Percentiles rank a stretch among this genome's conserved stretches.
These are phyloP conservation scores for Holothuria glaberrima DNA, from an alignment of 35 echinoderm and acorn worm species.

Conservation along the genomic window DNA sequence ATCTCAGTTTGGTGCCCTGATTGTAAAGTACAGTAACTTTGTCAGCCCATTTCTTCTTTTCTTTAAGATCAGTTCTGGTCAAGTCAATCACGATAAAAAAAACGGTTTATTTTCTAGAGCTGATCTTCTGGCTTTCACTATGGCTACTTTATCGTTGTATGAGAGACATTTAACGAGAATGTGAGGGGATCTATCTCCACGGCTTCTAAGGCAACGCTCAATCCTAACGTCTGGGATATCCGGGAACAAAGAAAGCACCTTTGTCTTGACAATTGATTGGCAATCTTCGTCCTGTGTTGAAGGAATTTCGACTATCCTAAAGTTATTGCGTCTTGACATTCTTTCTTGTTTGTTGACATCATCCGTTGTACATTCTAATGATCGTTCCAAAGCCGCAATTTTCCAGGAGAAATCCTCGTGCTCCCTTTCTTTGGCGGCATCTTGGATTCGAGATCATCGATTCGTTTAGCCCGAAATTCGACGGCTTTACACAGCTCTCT, in stretches of 20 bases:
- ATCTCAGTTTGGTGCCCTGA: conserved; percentile 8
- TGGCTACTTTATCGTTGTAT: no score
- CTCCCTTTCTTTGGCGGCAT: neutral
- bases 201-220: neutral
- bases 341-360: no score
- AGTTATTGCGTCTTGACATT: conserved; percentile 8
- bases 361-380: no score
- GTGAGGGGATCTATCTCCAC: neutral
- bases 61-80: neutral
- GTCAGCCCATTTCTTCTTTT: conserved; percentile 37
- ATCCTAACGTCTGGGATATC: neutral
- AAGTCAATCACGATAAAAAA: neutral
- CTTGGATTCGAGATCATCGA: neutral
- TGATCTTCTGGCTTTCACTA: conserved; percentile 18
- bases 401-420: no score
- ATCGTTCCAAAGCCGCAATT: no score
- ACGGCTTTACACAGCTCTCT: neutral
- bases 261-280: neutral
- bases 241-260: conserved; percentile 3
- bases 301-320: conserved; percentile 21
- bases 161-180: neutral
- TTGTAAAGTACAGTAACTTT: no score
- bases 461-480: neutral
- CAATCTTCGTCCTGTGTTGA: neutral
- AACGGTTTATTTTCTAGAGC: neutral